phyloP scores from a whole-genome alignment of 1,140 invertebrate species.

The Orius insidiosus region DNA sequence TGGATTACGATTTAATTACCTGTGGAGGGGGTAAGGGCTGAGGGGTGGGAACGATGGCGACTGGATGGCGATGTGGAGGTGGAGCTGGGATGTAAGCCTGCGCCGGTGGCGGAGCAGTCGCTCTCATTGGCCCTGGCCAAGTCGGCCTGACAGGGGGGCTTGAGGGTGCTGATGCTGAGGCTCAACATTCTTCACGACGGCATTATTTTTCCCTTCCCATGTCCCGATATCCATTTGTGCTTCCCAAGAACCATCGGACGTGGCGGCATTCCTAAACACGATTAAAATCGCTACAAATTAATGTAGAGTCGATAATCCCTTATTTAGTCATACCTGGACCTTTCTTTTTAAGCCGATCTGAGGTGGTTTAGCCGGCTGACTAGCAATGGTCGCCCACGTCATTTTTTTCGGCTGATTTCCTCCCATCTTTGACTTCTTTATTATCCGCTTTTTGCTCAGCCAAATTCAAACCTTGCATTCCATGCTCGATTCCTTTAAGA shows the following conservation, averaged over 20 bases:
- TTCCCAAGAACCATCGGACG: constrained; percentile 78
- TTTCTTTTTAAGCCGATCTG: constrained; percentile 62
- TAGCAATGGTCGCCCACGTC: constrained; percentile 94
- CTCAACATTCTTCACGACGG: constrained; percentile 16
- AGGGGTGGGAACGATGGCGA: constrained; percentile 26
- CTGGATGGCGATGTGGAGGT: constrained; percentile 20
- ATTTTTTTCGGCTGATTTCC: constrained; percentile 55
- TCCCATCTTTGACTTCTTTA: constrained; percentile 17
- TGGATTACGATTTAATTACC: constrained; percentile 18
- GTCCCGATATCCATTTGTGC: constrained; percentile 86
- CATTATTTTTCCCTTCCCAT: constrained; percentile 41
- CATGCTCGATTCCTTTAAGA: constrained; percentile 51
- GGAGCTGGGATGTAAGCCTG: constrained; percentile 16
- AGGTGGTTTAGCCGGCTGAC: constrained; percentile 81
- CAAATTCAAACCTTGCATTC: constrained; percentile 40
- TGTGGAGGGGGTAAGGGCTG: constrained; percentile 27
- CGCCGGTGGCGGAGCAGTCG: constrained; percentile 18
- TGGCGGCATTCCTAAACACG: constrained; percentile 46
- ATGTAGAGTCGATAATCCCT: neutral
- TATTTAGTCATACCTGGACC: constrained; percentile 37
- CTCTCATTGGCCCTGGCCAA: constrained; percentile 29
- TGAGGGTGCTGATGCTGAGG: constrained; percentile 18
- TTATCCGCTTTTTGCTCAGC: constrained; percentile 18
- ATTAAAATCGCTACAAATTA: neutral
- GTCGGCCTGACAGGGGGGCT: constrained; percentile 26